phyloP scores from a whole-genome alignment of 2,888 invertebrate genomes.

The Ethmia dodecea region DNA sequence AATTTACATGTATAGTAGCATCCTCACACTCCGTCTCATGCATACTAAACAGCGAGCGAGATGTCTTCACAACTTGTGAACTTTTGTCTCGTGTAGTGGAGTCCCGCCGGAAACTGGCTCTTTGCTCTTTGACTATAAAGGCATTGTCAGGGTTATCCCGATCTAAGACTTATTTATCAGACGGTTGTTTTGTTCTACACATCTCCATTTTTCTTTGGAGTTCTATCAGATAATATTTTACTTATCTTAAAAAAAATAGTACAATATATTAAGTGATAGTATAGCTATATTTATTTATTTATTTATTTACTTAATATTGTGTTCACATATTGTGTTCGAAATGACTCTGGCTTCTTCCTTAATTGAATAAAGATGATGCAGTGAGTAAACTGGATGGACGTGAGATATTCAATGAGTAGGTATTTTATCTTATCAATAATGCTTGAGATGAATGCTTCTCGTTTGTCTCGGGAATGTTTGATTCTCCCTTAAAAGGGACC shows the following conservation, averaged over 20 bases:
- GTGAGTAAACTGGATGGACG: conserved; percentile 9
- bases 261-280: too few species aligned
- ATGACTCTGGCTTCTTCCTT: too few species aligned
- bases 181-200: conserved; percentile 45
- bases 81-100: conserved; percentile 54
- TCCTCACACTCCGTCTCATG: conserved; percentile 37
- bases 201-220: conserved; percentile 24
- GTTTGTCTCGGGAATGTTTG: conserved; percentile 44
- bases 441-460: conserved; percentile 26
- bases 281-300: too few species aligned
- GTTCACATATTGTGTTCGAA: too few species aligned
- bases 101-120: conserved; percentile 57
- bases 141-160: conserved; percentile 58
- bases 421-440: conserved; percentile 4
- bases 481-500: conserved; percentile 48
- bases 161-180: conserved; percentile 46
- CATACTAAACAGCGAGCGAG: conserved; percentile 55
- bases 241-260: too few species aligned
- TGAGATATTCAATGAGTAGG: conserved; percentile 6
- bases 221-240: too few species aligned
- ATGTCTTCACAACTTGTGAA: conserved; percentile 50
- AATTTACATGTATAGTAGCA: conserved; percentile 40
- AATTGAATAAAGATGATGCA: too few species aligned
- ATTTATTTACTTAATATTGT: too few species aligned
- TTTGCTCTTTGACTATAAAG: conserved; percentile 47